Evolutionary conservation across 2,888 invertebrate genomes (phyloP).

Genomic region (Drosophila mimetica): DNA sequence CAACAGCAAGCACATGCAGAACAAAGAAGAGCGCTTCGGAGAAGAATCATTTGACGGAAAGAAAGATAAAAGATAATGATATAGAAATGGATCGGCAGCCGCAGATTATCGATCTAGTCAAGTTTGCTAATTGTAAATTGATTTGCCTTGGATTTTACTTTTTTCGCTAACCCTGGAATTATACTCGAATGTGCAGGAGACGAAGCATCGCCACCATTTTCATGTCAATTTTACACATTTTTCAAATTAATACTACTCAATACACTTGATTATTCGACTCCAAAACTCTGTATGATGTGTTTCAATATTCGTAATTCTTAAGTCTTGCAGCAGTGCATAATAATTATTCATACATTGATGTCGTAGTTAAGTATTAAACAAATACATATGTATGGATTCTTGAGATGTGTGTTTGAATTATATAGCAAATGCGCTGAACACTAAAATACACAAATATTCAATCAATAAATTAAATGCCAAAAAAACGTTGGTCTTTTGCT

Average conservation of each 20-base stretch:
- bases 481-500: conserved; percentile 28
- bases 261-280: conserved; percentile 62
- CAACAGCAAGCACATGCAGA: conserved; percentile 18
- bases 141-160: conserved; percentile 31
- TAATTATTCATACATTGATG: conserved; percentile 72
- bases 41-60: conserved; percentile 27
- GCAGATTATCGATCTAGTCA: conserved; percentile 40
- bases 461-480: conserved; percentile 78
- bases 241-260: conserved; percentile 20
- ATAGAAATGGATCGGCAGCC: conserved; percentile 34
- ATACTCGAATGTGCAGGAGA: conserved; percentile 34
- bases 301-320: conserved; percentile 69
- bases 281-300: conserved; percentile 66
- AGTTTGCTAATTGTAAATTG: conserved; percentile 38
- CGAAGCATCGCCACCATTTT: conserved; percentile 28
- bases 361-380: conserved; percentile 73
- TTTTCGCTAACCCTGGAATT: conserved; percentile 32
- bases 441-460: conserved; percentile 76
- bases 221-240: conserved; percentile 37
- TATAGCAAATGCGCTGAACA: conserved; percentile 65
- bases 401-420: conserved; percentile 64
- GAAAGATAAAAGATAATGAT: conserved; percentile 7
- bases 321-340: conserved; percentile 58
- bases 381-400: conserved; percentile 71
- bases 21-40: conserved; percentile 23